These are phyloP conservation scores for Fulica atra DNA, from an alignment of 2,113 vertebrate species.

Conservation along the genomic window DNA sequence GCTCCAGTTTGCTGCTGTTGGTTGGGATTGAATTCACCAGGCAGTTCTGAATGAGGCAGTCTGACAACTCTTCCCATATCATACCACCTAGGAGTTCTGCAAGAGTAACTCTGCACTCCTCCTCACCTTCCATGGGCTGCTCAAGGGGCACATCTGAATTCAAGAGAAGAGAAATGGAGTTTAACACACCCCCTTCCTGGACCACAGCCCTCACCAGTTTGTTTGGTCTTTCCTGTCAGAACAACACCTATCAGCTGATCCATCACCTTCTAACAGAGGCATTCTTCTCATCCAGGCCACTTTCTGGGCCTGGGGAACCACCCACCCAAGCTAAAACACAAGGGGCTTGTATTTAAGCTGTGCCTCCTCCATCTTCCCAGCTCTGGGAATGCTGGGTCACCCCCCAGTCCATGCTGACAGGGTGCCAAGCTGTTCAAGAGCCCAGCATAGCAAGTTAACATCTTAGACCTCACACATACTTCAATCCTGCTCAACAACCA, in stretches of 20 bases:
- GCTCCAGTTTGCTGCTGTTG: constrained; percentile 89
- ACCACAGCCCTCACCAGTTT: background rate
- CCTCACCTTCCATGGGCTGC: constrained; percentile 59
- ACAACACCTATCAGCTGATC: background rate
- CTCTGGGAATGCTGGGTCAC: background rate
- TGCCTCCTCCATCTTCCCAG: background rate
- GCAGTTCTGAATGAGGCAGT: constrained; percentile 90
- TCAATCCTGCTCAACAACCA: background rate
- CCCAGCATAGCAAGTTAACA: background rate
- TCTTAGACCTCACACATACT: background rate
- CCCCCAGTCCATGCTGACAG: background rate
- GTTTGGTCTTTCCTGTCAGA: background rate
- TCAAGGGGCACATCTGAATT: constrained; percentile 79
- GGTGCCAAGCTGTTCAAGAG: background rate
- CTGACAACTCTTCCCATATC: constrained; percentile 91
- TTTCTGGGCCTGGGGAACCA: background rate
- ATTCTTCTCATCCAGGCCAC: background rate
- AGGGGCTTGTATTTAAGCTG: background rate
- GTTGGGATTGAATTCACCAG: constrained; percentile 91
- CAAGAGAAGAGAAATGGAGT: background rate
- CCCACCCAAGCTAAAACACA: background rate
- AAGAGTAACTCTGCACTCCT: constrained; percentile 14
- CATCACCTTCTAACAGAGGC: background rate
- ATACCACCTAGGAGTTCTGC: constrained; percentile 83
- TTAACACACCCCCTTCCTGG: background rate